Percentiles rank a stretch among this genome's conserved stretches.
These are phyloP conservation scores for Pteromalus puparum DNA, from an alignment of 1,140 invertebrate species.

Conservation along the genomic window DNA sequence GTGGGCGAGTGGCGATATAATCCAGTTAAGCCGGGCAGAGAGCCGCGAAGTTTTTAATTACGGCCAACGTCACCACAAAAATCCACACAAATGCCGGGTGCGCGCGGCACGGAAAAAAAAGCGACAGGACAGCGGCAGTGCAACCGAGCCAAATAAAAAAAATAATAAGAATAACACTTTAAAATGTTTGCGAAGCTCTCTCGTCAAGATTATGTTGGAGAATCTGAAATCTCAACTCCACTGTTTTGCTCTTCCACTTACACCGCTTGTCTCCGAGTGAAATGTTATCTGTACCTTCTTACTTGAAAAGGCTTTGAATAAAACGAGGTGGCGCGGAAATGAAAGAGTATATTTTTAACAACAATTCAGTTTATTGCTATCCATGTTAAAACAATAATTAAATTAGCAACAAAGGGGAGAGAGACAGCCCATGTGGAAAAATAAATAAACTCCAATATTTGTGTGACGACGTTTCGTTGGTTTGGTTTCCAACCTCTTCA, in stretches of 20 bases:
- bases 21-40: slow-evolving; percentile 50
- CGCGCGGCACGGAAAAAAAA: slow-evolving; percentile 47
- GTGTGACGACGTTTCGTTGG: too few species aligned
- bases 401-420: too few species aligned
- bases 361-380: too few species aligned
- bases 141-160: slow-evolving; percentile 7
- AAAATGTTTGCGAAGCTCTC: background rate
- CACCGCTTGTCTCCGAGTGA: too few species aligned
- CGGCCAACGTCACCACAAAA: slow-evolving; percentile 54
- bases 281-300: too few species aligned
- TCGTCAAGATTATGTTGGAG: background rate
- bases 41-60: slow-evolving; percentile 56
- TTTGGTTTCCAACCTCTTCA: too few species aligned
- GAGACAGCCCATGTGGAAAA: too few species aligned
- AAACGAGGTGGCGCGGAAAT: background rate
- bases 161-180: slow-evolving; percentile 15
- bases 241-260: background rate
- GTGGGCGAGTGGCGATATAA: slow-evolving; percentile 50
- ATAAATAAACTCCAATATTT: too few species aligned
- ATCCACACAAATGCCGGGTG: slow-evolving; percentile 43
- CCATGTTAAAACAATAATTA: too few species aligned
- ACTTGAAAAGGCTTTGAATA: background rate
- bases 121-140: background rate
- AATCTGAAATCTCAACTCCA: background rate
- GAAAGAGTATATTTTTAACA: background rate